Evolutionary conservation across 2,113 vertebrate species (phyloP).

Genomic region (Gymnogyps californianus): DNA sequence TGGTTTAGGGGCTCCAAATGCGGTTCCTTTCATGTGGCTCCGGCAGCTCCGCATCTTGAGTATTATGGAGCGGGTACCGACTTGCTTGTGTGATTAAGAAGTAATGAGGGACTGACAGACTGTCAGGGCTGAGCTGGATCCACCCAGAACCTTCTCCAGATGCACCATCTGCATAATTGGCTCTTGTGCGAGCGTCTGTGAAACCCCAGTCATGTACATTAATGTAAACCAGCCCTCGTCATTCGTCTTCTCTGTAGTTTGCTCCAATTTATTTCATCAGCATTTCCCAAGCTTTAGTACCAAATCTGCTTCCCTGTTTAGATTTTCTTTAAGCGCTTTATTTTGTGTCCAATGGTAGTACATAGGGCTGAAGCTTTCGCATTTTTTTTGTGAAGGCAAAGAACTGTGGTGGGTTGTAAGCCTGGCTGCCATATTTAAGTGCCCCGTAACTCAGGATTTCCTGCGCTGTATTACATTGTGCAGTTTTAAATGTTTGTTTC

Average conservation of each 20-base stretch:
- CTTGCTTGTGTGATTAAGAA: background rate
- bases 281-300: background rate
- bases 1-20: accelerated
- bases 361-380: background rate
- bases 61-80: background rate
- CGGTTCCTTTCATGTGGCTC: background rate
- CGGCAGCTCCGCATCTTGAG: background rate
- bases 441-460: background rate
- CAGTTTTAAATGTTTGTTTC: background rate
- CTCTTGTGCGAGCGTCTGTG: background rate
- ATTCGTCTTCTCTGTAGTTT: background rate
- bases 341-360: background rate
- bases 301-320: background rate
- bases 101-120: background rate
- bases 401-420: background rate
- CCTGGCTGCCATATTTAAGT: accelerated
- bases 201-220: background rate
- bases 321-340: background rate
- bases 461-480: background rate
- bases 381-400: background rate
- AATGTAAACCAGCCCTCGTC: background rate
- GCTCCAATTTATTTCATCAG: background rate
- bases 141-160: conserved; percentile 56
- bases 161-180: conserved; percentile 1
- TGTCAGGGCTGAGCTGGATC: background rate